These are phyloP conservation scores for Temnothorax longispinosus DNA, from an alignment of 1,140 invertebrate genomes.

Conservation along the genomic window DNA sequence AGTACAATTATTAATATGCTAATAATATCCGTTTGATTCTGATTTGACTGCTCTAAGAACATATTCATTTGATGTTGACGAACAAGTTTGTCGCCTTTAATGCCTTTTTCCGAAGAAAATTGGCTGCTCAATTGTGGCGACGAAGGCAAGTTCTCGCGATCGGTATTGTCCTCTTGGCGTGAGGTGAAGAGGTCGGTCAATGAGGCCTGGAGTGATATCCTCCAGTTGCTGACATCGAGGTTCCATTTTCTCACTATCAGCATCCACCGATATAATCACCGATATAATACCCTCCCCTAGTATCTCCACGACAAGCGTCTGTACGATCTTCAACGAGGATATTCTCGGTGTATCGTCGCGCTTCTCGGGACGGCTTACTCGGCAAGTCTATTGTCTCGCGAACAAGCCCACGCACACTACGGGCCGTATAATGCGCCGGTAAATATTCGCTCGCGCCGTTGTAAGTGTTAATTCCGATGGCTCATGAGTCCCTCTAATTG, in stretches of 20 bases:
- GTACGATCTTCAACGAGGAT: constrained; percentile 62
- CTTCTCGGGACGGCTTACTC: constrained; percentile 74
- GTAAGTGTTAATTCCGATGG: constrained; percentile 47
- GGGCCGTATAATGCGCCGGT: constrained; percentile 30
- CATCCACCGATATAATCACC: constrained; percentile 81
- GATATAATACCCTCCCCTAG: constrained; percentile 71
- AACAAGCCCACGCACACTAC: constrained; percentile 40
- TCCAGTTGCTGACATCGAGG: constrained; percentile 76
- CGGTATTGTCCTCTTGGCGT: constrained; percentile 65
- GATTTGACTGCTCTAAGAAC: not conserved
- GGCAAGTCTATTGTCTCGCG: constrained; percentile 77
- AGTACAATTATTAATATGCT: not conserved
- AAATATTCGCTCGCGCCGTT: constrained; percentile 59
- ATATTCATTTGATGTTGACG: not conserved
- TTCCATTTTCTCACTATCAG: constrained; percentile 81
- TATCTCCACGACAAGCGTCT: constrained; percentile 51
- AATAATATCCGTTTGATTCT: constrained; percentile 3
- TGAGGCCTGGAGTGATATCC: constrained; percentile 49
- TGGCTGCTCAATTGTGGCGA: constrained; percentile 40
- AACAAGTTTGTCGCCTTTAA: not conserved
- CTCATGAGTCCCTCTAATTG: constrained; percentile 51
- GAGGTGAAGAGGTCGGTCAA: constrained; percentile 68
- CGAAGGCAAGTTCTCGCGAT: constrained; percentile 22
- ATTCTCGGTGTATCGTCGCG: constrained; percentile 64
- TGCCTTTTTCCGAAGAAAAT: constrained; percentile 43